phyloP scores from a whole-genome alignment of 1,140 invertebrate species.

The Lamellibrachia luymesi region DNA sequence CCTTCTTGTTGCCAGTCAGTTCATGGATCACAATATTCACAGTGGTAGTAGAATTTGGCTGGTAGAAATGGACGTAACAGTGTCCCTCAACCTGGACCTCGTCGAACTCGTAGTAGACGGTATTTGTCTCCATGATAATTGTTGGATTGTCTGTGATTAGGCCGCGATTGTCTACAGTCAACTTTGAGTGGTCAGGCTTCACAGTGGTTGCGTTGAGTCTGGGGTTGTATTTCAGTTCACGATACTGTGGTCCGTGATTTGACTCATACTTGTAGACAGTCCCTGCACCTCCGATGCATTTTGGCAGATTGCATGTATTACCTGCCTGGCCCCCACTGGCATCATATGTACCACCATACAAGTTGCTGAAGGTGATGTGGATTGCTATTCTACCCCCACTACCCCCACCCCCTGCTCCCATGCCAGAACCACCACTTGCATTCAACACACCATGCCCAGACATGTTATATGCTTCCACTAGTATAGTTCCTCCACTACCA shows the following conservation, averaged over 20 bases:
- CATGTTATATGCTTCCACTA: constrained; percentile 41
- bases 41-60: constrained; percentile 32
- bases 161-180: constrained; percentile 39
- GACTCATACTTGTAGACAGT: constrained; percentile 47
- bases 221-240: constrained; percentile 46
- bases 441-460: constrained; percentile 40
- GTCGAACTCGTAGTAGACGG: constrained; percentile 44
- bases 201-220: constrained; percentile 37
- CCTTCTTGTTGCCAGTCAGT: constrained; percentile 43
- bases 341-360: constrained; percentile 38
- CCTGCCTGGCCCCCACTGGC: constrained; percentile 35
- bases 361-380: constrained; percentile 37
- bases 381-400: constrained; percentile 43
- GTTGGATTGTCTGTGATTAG: constrained; percentile 37
- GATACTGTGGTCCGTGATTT: constrained; percentile 40
- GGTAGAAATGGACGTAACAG: constrained; percentile 46
- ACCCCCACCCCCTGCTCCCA: constrained; percentile 34
- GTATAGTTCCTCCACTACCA: constrained; percentile 43
- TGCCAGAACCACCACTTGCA: constrained; percentile 38
- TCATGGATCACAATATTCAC: constrained; percentile 42
- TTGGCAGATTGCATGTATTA: background rate
- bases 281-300: constrained; percentile 38
- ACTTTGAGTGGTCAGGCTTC: constrained; percentile 41
- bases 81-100: constrained; percentile 43
- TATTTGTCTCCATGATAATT: constrained; percentile 42